Percentiles rank a stretch among this genome's conserved stretches.
These are phyloP conservation scores for Pentamera pediparva DNA, from an alignment of 53 echinoderm and acorn worm species.

Conservation along the genomic window DNA sequence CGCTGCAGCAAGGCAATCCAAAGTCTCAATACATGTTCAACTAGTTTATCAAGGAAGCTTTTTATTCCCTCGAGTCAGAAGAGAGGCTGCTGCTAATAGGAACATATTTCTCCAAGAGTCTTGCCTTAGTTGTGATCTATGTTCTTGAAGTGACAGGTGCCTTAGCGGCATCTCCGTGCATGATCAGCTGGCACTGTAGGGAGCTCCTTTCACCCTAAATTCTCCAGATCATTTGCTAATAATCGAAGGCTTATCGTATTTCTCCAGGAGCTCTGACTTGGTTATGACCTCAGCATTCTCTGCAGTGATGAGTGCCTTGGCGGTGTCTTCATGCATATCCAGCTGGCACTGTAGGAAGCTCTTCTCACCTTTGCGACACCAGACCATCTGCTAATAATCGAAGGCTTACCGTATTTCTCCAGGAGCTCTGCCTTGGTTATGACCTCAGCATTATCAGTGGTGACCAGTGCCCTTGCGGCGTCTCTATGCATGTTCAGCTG, in stretches of 20 bases:
- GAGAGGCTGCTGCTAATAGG: too few species aligned
- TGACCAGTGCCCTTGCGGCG: constrained; percentile 66
- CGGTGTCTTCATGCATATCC: constrained; percentile 90
- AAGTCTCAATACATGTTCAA: too few species aligned
- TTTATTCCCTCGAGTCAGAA: too few species aligned
- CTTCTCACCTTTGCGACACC: constrained; percentile 66
- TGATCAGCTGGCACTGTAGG: constrained; percentile 70
- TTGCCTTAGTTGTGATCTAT: too few species aligned
- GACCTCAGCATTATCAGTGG: constrained; percentile 55
- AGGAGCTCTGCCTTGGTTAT: constrained; percentile 74
- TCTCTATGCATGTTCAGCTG: constrained; percentile 87
- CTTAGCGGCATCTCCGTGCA: constrained; percentile 87
- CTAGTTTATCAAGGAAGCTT: too few species aligned
- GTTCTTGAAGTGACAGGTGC: constrained; percentile 73
- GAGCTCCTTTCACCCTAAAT: constrained; percentile 72
- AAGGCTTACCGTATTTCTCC: constrained; percentile 75
- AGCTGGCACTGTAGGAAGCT: constrained; percentile 67
- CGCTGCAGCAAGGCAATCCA: too few species aligned
- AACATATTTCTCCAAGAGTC: too few species aligned
- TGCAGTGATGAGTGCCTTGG: constrained; percentile 69
- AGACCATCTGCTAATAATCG: constrained; percentile 65
- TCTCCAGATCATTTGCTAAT: constrained; percentile 63
- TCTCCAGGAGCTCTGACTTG: too few species aligned
- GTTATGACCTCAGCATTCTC: constrained; percentile 60
- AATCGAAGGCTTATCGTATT: too few species aligned